These are phyloP conservation scores for Tipula lateralis DNA, from an alignment of 2,888 invertebrate species.

Conservation along the genomic window DNA sequence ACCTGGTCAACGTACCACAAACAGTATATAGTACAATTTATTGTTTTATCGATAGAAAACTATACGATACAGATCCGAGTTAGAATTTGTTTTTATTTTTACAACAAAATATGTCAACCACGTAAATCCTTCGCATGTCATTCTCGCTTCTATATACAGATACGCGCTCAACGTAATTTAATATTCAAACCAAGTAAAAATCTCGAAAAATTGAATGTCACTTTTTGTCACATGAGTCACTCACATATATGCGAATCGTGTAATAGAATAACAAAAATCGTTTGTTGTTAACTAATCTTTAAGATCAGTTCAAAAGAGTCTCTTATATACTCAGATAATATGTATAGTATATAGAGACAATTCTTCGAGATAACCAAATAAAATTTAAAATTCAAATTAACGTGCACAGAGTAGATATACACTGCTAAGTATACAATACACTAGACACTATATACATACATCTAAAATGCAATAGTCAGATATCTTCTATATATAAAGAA, in stretches of 20 bases:
- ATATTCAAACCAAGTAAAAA: background rate
- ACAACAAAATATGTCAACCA: background rate
- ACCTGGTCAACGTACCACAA: background rate
- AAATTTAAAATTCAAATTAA: slow-evolving; percentile 19
- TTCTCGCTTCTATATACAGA: background rate
- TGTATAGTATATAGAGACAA: background rate
- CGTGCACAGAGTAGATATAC: background rate
- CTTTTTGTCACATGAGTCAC: background rate
- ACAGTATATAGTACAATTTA: background rate
- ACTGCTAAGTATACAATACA: background rate
- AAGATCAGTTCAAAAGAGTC: background rate
- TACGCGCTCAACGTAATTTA: background rate
- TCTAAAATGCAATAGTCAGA: background rate
- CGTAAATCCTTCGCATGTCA: background rate
- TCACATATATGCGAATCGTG: background rate
- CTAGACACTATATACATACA: background rate
- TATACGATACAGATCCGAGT: no score
- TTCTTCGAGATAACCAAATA: background rate
- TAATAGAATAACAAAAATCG: background rate
- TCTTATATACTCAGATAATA: background rate
- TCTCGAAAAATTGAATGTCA: background rate
- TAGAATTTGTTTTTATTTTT: background rate
- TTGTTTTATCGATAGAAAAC: background rate
- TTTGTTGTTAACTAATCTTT: slow-evolving; percentile 12
- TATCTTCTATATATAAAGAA: background rate